Evolutionary conservation across 2,888 invertebrate species (phyloP).

Genomic region (Acleris cristana): DNA sequence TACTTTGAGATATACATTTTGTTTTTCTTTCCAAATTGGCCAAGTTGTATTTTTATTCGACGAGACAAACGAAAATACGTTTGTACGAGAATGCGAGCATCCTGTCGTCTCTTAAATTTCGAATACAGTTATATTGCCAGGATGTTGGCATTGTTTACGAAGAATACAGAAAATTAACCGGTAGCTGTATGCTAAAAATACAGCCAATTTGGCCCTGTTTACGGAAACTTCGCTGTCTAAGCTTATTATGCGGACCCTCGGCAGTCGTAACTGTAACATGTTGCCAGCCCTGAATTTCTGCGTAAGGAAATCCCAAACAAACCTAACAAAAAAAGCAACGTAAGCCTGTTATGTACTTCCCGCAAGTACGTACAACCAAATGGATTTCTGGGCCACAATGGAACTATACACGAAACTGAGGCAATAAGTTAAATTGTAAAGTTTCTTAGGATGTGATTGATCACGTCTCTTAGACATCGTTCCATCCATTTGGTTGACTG

Average conservation of each 20-base stretch:
- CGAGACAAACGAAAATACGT: too few relatives aligned
- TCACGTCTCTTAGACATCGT: too few relatives aligned
- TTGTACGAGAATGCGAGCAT: too few relatives aligned
- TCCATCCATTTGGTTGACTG: too few relatives aligned
- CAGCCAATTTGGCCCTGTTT: not conserved
- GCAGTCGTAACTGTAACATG: conserved; percentile 33
- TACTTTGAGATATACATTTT: too few relatives aligned
- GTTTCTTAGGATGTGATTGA: too few relatives aligned
- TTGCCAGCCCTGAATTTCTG: conserved; percentile 39
- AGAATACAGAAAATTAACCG: not conserved
- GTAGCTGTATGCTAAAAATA: not conserved
- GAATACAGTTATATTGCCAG: conserved; percentile 23
- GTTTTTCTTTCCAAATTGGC: too few relatives aligned
- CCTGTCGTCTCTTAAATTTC: not conserved
- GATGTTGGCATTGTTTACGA: not conserved
- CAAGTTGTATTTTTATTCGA: too few relatives aligned
- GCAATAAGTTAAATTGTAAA: too few relatives aligned
- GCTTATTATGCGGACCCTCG: conserved; percentile 19
- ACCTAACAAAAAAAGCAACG: conserved; percentile 43
- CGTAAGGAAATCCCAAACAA: conserved; percentile 44
- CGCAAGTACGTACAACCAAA: not conserved
- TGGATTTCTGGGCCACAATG: too few relatives aligned
- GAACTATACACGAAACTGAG: too few relatives aligned
- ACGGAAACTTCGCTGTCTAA: conserved; percentile 4
- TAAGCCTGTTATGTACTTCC: conserved; percentile 38